Percentiles rank a stretch among this genome's conserved stretches.
These are phyloP conservation scores for cattle (Bos taurus) DNA, from an alignment of 2,113 vertebrate genomes.

Conservation along the genomic window ARS-UCD2.0 NC_037328.1:100498501-100499000, in stretches of 20 bases:
- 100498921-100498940: neutral
- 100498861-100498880: neutral
- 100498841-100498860: neutral
- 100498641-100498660: too few relatives aligned
- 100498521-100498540: too few relatives aligned
- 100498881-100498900: neutral
- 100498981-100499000: neutral
- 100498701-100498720: neutral
- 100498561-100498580: too few relatives aligned
- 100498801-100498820: neutral
- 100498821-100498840: neutral
- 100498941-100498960: neutral
- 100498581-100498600: too few relatives aligned
- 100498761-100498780: neutral
- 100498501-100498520: too few relatives aligned
- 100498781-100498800: neutral
- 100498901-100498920: neutral
- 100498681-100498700: neutral
- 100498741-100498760: neutral
- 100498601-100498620: too few relatives aligned
- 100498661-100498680: neutral
- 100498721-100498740: neutral
- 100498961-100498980: neutral
- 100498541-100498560: too few relatives aligned
- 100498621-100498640: too few relatives aligned